phyloP scores from a whole-genome alignment of 2,888 invertebrate species.

The Drosophila helvetica region DNA sequence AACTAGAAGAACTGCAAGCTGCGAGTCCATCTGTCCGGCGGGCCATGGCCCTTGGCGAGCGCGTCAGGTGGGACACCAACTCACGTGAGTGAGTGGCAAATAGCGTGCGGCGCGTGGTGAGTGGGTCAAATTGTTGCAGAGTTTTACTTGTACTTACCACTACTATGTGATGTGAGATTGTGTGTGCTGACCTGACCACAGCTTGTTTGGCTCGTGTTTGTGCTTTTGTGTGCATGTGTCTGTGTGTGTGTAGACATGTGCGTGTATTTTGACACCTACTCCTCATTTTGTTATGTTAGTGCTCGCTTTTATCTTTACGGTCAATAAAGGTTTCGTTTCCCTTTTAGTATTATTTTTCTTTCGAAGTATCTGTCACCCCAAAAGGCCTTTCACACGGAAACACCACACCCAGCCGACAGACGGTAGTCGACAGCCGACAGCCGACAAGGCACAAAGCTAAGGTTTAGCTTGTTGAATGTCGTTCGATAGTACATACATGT shows the following conservation, averaged over 20 bases:
- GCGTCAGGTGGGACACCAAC: slow-evolving; percentile 2
- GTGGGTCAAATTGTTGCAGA: slow-evolving; percentile 20
- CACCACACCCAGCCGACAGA: slow-evolving; percentile 10
- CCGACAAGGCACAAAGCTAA: slow-evolving; percentile 7
- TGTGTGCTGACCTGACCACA: slow-evolving; percentile 48
- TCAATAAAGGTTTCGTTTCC: slow-evolving; percentile 57
- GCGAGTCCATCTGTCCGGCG: background rate
- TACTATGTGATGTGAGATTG: background rate
- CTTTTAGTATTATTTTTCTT: slow-evolving; percentile 9
- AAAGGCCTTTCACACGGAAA: slow-evolving; percentile 39
- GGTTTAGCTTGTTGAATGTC: slow-evolving; percentile 34
- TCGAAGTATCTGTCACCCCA: slow-evolving; percentile 28
- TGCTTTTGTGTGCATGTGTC: slow-evolving; percentile 12
- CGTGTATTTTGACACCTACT: slow-evolving; percentile 69
- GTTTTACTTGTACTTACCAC: background rate
- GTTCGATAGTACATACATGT: background rate
- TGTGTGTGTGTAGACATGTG: slow-evolving; percentile 17
- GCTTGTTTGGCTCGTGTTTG: slow-evolving; percentile 51
- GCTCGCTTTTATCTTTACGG: slow-evolving; percentile 71
- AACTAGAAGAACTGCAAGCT: background rate
- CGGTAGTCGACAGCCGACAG: too few species aligned
- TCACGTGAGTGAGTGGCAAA: slow-evolving; percentile 10
- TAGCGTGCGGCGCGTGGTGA: slow-evolving; percentile 17
- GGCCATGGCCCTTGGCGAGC: background rate
- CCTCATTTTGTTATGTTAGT: slow-evolving; percentile 49